phyloP scores from a whole-genome alignment of 2,888 invertebrate species.

The Flabesymbios commensalis region DNA sequence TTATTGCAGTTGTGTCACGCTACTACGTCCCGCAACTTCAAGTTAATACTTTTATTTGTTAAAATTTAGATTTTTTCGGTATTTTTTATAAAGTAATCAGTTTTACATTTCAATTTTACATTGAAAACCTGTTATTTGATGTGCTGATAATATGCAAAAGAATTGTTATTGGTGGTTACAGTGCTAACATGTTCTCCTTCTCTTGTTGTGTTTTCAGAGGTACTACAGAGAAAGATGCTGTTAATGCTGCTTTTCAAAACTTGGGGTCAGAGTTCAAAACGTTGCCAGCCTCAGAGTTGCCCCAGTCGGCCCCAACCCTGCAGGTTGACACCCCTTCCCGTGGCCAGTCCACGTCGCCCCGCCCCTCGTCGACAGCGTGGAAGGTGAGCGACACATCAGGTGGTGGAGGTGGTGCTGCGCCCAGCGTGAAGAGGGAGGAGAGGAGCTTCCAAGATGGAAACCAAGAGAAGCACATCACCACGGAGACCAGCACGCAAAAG shows the following conservation, averaged over 20 bases:
- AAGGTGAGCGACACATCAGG: too few relatives aligned
- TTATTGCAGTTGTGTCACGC: too few relatives aligned
- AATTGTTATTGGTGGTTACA: too few relatives aligned
- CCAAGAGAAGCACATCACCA: constrained; percentile 13
- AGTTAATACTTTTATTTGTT: too few relatives aligned
- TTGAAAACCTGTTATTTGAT: too few relatives aligned
- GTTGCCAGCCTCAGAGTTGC: not conserved
- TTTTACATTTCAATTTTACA: too few relatives aligned
- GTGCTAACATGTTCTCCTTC: too few relatives aligned
- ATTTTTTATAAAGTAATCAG: too few relatives aligned
- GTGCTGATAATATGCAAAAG: too few relatives aligned
- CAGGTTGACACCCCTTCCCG: not conserved
- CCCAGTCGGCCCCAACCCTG: not conserved
- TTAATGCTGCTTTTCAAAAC: constrained; percentile 19
- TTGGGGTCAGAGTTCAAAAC: constrained; percentile 11
- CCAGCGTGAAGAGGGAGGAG: constrained; percentile 8
- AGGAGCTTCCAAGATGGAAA: constrained; percentile 17
- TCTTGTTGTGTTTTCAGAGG: constrained; percentile 21
- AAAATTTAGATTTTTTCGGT: too few relatives aligned
- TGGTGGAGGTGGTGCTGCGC: too few relatives aligned
- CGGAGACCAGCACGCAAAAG: constrained; percentile 19
- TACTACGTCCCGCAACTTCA: too few relatives aligned
- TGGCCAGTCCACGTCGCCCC: constrained; percentile 7
- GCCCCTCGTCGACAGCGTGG: not conserved
- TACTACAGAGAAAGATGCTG: constrained; percentile 10